These are phyloP conservation scores for Acanthosoma haemorrhoidale DNA, from an alignment of 2,888 invertebrate species.

Conservation along the genomic window DNA sequence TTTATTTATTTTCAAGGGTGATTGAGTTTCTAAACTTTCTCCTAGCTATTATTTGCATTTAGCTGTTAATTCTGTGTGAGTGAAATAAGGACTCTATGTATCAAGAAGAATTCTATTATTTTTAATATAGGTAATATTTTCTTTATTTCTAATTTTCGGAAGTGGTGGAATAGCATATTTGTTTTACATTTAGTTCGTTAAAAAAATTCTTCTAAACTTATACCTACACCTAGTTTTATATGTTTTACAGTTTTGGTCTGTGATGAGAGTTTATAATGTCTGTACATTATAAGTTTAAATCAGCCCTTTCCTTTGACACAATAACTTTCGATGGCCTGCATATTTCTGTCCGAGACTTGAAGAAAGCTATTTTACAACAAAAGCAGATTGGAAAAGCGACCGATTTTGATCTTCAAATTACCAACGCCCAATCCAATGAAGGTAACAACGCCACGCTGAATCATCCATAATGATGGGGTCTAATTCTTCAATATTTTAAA, in stretches of 20 bases:
- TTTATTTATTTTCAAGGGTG: background rate
- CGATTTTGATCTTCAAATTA: constrained; percentile 93
- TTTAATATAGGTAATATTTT: background rate
- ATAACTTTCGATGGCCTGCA: constrained; percentile 95
- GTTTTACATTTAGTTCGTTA: background rate
- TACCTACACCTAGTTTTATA: constrained; percentile 41
- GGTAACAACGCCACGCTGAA: constrained; percentile 53
- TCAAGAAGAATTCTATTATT: background rate
- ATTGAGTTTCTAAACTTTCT: background rate
- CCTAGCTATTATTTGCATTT: background rate
- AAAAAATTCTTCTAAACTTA: background rate
- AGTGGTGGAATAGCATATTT: background rate
- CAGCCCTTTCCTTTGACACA: constrained; percentile 90
- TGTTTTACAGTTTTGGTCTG: constrained; percentile 44
- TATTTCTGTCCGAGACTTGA: constrained; percentile 91
- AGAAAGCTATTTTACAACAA: constrained; percentile 89
- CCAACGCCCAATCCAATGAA: constrained; percentile 95
- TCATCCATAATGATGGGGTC: background rate
- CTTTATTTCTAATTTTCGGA: background rate
- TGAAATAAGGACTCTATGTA: no score
- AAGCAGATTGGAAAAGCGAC: constrained; percentile 89
- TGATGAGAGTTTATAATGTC: constrained; percentile 58
- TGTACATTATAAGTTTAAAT: constrained; percentile 98
- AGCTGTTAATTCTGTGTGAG: background rate
- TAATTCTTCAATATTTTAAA: background rate